These are phyloP conservation scores for Pandemis corylana DNA, from an alignment of 2,888 invertebrate genomes.

Conservation along the genomic window DNA sequence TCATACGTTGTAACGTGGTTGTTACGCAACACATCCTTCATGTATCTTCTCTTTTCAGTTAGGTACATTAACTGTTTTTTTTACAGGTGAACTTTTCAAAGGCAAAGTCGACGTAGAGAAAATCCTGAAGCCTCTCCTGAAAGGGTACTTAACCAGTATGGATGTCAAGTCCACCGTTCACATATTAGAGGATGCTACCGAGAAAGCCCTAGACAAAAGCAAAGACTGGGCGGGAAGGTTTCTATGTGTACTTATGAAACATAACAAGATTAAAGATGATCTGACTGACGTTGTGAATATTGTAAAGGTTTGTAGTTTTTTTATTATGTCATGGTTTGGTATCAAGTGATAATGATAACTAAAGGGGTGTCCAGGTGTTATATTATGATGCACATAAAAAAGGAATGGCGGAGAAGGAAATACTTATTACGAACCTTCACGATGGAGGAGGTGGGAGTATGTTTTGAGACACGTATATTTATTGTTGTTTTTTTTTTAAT, in stretches of 20 bases:
- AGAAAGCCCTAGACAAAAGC: slow-evolving; percentile 69
- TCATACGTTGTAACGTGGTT: too few relatives aligned
- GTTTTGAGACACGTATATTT: too few relatives aligned
- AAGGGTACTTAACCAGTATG: slow-evolving; percentile 75
- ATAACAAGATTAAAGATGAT: slow-evolving; percentile 73
- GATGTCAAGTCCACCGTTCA: slow-evolving; percentile 77
- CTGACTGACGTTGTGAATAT: slow-evolving; percentile 68
- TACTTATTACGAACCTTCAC: too few relatives aligned
- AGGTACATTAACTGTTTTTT: background rate
- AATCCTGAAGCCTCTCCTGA: slow-evolving; percentile 76
- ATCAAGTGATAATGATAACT: too few relatives aligned
- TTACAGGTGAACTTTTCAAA: slow-evolving; percentile 75
- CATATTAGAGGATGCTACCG: slow-evolving; percentile 76
- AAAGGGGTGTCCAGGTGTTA: too few relatives aligned
- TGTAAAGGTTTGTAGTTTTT: slow-evolving; percentile 64
- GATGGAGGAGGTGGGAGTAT: too few relatives aligned
- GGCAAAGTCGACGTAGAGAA: slow-evolving; percentile 81
- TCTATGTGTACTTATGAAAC: slow-evolving; percentile 76
- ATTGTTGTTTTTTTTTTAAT: too few relatives aligned
- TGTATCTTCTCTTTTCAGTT: too few relatives aligned
- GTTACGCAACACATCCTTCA: background rate
- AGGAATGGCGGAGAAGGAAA: too few relatives aligned
- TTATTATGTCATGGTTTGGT: background rate
- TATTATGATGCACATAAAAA: too few relatives aligned
- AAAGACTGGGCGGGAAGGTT: slow-evolving; percentile 86